phyloP scores from a whole-genome alignment of 2,113 vertebrate genomes.

The Takifugu bimaculatus region DNA sequence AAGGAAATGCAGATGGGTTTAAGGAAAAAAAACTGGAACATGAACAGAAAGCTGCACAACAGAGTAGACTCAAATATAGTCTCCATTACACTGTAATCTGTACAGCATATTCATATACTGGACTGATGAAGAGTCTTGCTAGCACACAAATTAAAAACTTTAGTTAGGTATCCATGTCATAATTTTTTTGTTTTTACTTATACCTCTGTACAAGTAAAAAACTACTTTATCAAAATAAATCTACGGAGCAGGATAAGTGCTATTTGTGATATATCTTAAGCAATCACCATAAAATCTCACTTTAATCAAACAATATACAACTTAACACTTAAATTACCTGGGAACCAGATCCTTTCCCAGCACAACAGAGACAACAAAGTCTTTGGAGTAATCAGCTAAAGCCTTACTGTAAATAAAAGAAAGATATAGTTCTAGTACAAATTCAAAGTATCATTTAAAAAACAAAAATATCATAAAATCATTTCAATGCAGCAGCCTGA shows the following conservation, averaged over 20 bases:
- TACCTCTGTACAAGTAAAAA: too few species aligned
- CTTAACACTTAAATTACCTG: slow-evolving; percentile 73
- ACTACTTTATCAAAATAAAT: too few species aligned
- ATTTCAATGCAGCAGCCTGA: too few species aligned
- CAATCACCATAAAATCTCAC: neutral
- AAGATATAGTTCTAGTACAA: neutral
- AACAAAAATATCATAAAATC: neutral
- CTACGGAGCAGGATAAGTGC: too few species aligned
- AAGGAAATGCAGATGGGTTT: neutral
- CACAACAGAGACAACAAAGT: slow-evolving; percentile 88
- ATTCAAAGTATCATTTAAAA: neutral
- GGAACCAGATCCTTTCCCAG: slow-evolving; percentile 93
- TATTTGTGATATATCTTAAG: neutral
- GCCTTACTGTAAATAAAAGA: slow-evolving; percentile 79
- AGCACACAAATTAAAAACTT: neutral
- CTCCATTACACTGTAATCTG: slow-evolving; percentile 30
- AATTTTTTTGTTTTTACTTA: neutral
- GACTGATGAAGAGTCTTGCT: slow-evolving; percentile 4
- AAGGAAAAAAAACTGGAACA: neutral
- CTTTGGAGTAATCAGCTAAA: slow-evolving; percentile 86
- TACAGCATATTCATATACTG: slow-evolving; percentile 9
- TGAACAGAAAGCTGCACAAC: slow-evolving; percentile 18
- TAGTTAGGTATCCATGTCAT: neutral
- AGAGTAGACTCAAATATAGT: slow-evolving; percentile 42
- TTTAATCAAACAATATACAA: neutral